Evolutionary conservation across 2,888 invertebrate genomes (phyloP), one percentile per base, ranked within the genome.

Genomic region (Caenorhabditis becei): DNA sequence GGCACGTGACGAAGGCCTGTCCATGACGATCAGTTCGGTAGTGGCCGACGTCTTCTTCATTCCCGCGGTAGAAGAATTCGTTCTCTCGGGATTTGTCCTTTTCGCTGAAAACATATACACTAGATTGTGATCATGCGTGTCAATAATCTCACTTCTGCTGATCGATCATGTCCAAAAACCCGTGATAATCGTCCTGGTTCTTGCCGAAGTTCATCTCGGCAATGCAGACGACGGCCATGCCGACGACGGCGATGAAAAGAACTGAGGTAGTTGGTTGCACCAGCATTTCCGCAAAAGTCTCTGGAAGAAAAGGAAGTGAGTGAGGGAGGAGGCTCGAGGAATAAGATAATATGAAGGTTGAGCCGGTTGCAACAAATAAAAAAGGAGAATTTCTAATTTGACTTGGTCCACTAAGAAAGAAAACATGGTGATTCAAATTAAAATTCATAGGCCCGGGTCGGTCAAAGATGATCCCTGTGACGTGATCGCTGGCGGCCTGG

Each of bases 11-110:
- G 41, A 35, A 77, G 11, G 1, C 4, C 10, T 23, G 37, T 18
- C 59, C 66, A 41, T 75, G 66, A 0, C 75, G 58, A 35, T 74
- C 66, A 14, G 2, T 41, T 16, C 20, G 24, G 28, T 72, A 72
- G 1, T 24, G 16, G 8, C 0, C 41, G 14, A 41, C 16, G 35
- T 54, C 11, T 37, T 54, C 26, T 23, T 23, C 3, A 16, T 23
- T 47, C 4, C 54, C 49, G 14, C 8, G 16, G 41, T 14, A 41
- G 41, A 41, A 2, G 7, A 41, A 41, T 5, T 16, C 14, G 41
- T 41, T 3, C 16, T 10, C 16, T 41, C 41, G 10, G 2, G 5
- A 3, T 14, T 41, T 14, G 16, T 41, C 41, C 16, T 41, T 5
- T 14, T 41, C 16, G 23, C 58, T 32, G 35, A 10, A 32, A 58